Evolutionary conservation across 2,797 vertebrate species (phyloP), one percentile per base, ranked within the genome.

Genomic region (Chaunax sp.): DNA sequence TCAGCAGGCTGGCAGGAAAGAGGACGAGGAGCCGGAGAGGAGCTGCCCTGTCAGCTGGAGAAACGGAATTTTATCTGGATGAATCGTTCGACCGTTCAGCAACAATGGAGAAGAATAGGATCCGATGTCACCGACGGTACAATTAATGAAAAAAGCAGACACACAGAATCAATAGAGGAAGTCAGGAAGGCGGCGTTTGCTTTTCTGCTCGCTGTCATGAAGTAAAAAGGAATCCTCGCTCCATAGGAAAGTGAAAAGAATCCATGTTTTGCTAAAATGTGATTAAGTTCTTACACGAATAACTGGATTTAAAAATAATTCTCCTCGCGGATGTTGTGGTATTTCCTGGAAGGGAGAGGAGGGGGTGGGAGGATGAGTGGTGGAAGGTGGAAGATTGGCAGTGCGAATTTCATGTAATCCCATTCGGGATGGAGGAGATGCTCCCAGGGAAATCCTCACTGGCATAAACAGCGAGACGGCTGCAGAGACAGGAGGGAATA

Each of bases 341-440:
- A 57, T 64, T 72, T 82, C 60, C 74, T 41, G 0, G 51, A 59
- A 55, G 35, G 15, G 35, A 45, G n/a, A n/a, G n/a, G n/a, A n/a
- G n/a, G n/a, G n/a, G n/a, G n/a, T 20, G 43, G 30, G 44, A 47
- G 60, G 45, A 60, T 41, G 71, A 40, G 41, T 47, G 72, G 38
- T 66, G 43, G 49, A 50, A 59, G 41, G 35, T 60, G 62, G 61
- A 49, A 64, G 58, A 72, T 53, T 52, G 64, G 77, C 62, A 37
- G 22, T 46, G 83, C 82, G 86, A 90, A 89, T 87, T 82, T 79
- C 58, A 61, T 89, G 88, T 91, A 90, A 90, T 90, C 88, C 84
- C 70, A 82, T 90, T 88, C 86, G 75, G 82, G 78, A 70, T 65
- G 75, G 68, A 80, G 72, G 73, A 66, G 69, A 74, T 33, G 76